These are phyloP conservation scores for Sinocyclocheilus anshuiensis DNA, from an alignment of 2,113 vertebrate genomes.

Conservation along the genomic window DNA sequence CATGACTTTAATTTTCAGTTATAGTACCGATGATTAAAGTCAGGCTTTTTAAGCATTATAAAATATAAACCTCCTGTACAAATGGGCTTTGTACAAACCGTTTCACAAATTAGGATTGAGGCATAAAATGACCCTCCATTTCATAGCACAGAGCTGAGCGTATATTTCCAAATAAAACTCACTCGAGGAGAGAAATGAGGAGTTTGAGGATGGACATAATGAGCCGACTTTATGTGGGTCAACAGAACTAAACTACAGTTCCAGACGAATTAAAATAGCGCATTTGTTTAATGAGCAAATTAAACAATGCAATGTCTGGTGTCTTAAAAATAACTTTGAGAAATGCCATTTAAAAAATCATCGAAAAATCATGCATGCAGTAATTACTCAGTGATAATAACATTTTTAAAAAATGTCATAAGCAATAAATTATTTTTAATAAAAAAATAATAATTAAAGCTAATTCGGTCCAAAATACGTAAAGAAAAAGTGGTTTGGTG, in stretches of 20 bases:
- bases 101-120: constrained; percentile 9
- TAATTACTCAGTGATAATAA: neutral
- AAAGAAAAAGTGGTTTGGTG: constrained; percentile 14
- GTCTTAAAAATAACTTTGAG: neutral
- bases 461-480: neutral
- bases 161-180: constrained; percentile 29
- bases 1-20: neutral
- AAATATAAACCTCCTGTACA: neutral
- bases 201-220: constrained; percentile 29
- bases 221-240: constrained; percentile 21
- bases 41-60: neutral
- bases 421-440: neutral
- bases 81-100: neutral
- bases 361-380: neutral
- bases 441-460: neutral
- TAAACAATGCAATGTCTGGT: neutral
- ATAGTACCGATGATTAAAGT: neutral
- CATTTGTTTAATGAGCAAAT: constrained; percentile 10
- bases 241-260: constrained; percentile 6
- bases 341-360: neutral
- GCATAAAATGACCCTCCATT: neutral
- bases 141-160: neutral
- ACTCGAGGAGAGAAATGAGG: constrained; percentile 13
- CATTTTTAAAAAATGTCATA: neutral
- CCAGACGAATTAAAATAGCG: neutral